Evolutionary conservation across 2,797 vertebrate genomes (phyloP), one percentile per base, ranked within the genome.

Genomic region (Moxostoma hubbsi): DNA sequence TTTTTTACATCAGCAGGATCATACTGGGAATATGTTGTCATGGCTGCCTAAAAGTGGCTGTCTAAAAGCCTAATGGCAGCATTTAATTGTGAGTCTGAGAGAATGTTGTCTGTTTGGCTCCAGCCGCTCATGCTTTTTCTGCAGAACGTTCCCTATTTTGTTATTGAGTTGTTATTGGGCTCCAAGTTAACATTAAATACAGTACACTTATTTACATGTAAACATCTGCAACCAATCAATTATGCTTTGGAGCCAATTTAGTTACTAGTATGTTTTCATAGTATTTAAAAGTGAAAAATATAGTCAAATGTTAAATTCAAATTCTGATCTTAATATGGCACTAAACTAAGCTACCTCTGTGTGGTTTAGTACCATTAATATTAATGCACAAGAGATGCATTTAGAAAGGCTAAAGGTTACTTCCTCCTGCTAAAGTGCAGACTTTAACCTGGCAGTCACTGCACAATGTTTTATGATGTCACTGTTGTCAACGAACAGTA

Each of bases 351-450:
- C 57, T 77, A 24, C 7, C 62, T 45, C 64, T 11, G 62, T 84
- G 76, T 83, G 51, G n/a, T 43, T 75, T 73, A 63, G 11, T 5
- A 49, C 84, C 36, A 86, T 86, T 86, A 86, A 84, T 85, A 84
- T 86, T 85, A 78, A 83, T 87, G 79, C 79, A 69, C 85, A 73
- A 69, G 61, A 80, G 83, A 71, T 85, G 61, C 57, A 81, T 87
- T 77, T 83, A 82, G 73, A 79, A 46, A 15, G 15, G 78, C 62
- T 69, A 43, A 87, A 86, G 82, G 85, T 86, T 82, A 85, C 73
- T 85, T 87, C 84, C 86, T 87, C 79, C 65, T 82, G 15, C 43
- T 71, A 24, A 24, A 75, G 54, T 15, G 10, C 58, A 57, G 74
- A 65, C 58, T 73, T 45, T 47, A 46, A 9, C 5, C 13, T 6